A percentile compares a stretch with the other conserved stretches of the same genome.
Conservation (phyloP, 2,113 vertebrate species). For the Cyprinus carpio region DNA sequence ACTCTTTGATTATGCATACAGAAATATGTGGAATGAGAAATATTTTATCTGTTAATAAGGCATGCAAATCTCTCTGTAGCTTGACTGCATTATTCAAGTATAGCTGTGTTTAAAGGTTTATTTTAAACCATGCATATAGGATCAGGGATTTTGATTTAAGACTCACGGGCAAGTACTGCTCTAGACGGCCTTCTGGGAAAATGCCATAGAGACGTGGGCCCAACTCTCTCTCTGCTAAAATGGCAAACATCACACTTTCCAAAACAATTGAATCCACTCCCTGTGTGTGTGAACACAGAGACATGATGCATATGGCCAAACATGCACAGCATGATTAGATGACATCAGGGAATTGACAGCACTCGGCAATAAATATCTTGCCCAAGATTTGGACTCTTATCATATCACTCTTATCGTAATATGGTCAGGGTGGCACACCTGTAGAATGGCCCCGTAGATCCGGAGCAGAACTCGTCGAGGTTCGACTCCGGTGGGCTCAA, state of each 20-base stretch:
- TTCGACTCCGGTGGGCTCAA: conserved; percentile 74
- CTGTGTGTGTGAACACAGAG: conserved; percentile 64
- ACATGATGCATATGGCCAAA: conserved; percentile 2
- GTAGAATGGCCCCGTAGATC: conserved; percentile 91
- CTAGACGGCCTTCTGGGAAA: conserved; percentile 90
- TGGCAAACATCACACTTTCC: conserved; percentile 96
- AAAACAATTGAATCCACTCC: conserved; percentile 89
- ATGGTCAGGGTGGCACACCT: conserved; percentile 72
- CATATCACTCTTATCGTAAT: no score
- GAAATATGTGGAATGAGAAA: not conserved
- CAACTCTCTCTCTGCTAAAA: conserved; percentile 86
- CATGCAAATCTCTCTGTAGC: not conserved
- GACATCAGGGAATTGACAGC: not conserved
- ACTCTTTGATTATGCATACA: not conserved
- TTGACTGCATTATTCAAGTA: not conserved
- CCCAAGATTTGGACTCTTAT: not conserved
- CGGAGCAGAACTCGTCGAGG: conserved; percentile 87
- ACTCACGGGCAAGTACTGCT: conserved; percentile 88
- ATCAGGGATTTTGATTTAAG: not conserved
- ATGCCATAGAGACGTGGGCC: conserved; percentile 90
- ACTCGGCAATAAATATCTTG: not conserved
- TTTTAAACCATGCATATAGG: not conserved
- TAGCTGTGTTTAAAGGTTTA: not conserved
- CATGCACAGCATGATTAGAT: not conserved
- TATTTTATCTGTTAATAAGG: not conserved